Conservation (phyloP, 2,888 invertebrate genomes). For the Diaperis boleti region DNA sequence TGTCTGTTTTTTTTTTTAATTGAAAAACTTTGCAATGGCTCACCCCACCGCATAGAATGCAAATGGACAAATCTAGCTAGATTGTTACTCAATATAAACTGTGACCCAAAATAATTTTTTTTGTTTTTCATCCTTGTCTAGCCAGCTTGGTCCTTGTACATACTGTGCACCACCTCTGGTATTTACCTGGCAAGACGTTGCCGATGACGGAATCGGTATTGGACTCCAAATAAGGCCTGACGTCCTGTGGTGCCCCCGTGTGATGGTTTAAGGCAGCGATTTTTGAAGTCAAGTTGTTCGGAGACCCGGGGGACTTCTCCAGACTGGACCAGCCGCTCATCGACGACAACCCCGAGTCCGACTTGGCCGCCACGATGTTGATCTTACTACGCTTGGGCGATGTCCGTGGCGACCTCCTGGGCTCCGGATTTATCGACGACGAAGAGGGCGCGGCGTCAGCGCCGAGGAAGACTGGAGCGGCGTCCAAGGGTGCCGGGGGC, state of each 20-base stretch:
- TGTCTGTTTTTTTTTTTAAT: no score
- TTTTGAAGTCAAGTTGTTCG: conserved; percentile 68
- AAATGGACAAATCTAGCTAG: no score
- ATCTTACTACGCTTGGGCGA: conserved; percentile 78
- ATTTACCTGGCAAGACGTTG: conserved; percentile 63
- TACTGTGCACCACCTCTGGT: no score
- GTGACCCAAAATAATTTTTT: no score
- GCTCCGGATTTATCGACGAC: conserved; percentile 65
- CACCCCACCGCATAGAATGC: no score
- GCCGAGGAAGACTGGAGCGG: conserved; percentile 66
- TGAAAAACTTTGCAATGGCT: no score
- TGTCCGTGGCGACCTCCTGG: conserved; percentile 78
- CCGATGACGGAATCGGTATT: conserved; percentile 69
- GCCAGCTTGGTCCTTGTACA: no score
- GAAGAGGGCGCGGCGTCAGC: conserved; percentile 58
- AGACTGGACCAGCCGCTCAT: conserved; percentile 90
- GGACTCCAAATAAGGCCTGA: conserved; percentile 71
- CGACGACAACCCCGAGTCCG: conserved; percentile 88
- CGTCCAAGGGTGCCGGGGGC: conserved; percentile 84
- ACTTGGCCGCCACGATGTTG: conserved; percentile 81
- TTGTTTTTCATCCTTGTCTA: no score
- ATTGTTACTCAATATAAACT: no score
- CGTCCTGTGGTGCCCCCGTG: conserved; percentile 46
- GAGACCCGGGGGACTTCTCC: conserved; percentile 87
- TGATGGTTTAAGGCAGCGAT: conserved; percentile 53